A percentile compares a stretch with the other conserved stretches of the same genome.
These are phyloP conservation scores for Artemia sinica DNA, from an alignment of 2,888 invertebrate genomes.

Conservation along the genomic window DNA sequence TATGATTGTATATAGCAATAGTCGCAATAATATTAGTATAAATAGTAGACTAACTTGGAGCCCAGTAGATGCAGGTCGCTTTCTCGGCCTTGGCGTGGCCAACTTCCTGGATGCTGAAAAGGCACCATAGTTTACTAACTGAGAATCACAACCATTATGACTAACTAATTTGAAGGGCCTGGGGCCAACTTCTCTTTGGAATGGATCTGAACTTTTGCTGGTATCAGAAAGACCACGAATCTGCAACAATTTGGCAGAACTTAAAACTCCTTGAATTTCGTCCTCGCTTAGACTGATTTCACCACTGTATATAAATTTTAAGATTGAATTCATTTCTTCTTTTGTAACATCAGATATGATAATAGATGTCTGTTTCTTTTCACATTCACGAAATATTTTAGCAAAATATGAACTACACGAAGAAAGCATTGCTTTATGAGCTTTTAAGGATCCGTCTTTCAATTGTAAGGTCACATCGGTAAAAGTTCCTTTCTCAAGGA, in stretches of 20 bases:
- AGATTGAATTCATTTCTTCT: constrained; percentile 28
- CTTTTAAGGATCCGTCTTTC: constrained; percentile 30
- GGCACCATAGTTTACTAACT: neutral
- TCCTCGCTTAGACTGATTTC: constrained; percentile 29
- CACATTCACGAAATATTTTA: constrained; percentile 28
- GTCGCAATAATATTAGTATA: too few species aligned
- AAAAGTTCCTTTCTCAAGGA: constrained; percentile 45
- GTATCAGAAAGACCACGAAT: constrained; percentile 28
- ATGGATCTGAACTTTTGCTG: neutral
- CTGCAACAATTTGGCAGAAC: constrained; percentile 29
- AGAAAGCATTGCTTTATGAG: constrained; percentile 32
- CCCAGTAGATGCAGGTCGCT: neutral
- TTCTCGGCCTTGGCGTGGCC: constrained; percentile 9
- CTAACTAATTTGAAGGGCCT: neutral
- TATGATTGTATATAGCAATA: too few species aligned
- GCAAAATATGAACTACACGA: constrained; percentile 31
- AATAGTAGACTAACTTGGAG: neutral
- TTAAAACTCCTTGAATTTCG: constrained; percentile 28
- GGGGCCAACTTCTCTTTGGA: neutral
- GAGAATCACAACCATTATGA: neutral
- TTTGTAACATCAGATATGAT: constrained; percentile 29
- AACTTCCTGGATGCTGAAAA: neutral
- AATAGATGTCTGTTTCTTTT: constrained; percentile 30
- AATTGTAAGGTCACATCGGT: constrained; percentile 32
- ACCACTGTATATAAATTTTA: constrained; percentile 30